These are phyloP conservation scores for Ifrita kowaldi DNA, from an alignment of 2,113 vertebrate genomes.

Conservation along the genomic window DNA sequence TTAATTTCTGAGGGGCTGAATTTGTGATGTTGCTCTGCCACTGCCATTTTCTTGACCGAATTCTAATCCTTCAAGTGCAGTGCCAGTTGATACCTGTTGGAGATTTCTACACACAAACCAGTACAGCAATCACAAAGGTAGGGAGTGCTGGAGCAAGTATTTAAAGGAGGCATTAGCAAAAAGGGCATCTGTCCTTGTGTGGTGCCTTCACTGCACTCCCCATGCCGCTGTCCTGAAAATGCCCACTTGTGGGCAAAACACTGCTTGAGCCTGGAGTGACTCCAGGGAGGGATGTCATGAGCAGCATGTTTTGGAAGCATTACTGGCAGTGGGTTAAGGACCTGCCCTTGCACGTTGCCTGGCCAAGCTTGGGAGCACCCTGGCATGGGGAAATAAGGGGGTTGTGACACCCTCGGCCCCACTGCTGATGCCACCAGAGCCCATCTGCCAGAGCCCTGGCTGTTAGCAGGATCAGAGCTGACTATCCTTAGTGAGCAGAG, in stretches of 20 bases:
- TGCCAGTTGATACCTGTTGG: accelerated
- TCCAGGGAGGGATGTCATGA: background rate
- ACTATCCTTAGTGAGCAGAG: background rate
- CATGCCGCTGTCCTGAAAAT: accelerated
- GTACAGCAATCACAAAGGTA: background rate
- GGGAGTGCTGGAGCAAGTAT: background rate
- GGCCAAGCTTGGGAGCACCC: background rate
- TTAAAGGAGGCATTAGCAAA: background rate
- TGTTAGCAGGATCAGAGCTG: background rate
- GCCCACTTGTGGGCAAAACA: background rate
- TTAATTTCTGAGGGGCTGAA: background rate
- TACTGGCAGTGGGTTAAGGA: background rate
- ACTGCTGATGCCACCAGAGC: background rate
- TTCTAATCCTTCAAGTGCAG: background rate
- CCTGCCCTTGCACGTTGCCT: background rate
- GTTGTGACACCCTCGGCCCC: background rate
- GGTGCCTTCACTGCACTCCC: background rate
- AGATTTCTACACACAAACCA: background rate
- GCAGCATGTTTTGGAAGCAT: background rate
- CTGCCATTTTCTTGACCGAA: background rate
- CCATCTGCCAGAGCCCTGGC: background rate
- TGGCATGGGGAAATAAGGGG: background rate
- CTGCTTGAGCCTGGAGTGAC: background rate
- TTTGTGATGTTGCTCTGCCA: background rate
- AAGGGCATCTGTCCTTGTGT: background rate